Evolutionary conservation across 2,113 vertebrate species (phyloP), one percentile per base, ranked within the genome.

Genomic region (Aptenodytes patagonicus): DNA sequence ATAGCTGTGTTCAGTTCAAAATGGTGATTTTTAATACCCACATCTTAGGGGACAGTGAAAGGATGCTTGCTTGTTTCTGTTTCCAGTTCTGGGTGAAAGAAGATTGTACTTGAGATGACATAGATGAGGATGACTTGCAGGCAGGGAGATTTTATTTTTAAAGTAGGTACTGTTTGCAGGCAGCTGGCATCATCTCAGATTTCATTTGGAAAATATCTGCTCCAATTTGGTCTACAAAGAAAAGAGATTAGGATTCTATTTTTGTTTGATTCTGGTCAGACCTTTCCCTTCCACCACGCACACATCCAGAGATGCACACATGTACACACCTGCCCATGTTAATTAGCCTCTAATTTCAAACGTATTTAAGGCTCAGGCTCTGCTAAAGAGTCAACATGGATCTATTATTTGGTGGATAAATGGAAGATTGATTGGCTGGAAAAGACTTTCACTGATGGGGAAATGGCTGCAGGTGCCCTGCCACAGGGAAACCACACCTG

Each of bases 141-240:
- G 70, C 87, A 91, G 55, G 36, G n/a, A 93, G 60, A 83, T 93
- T 96, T 97, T 95, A 83, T 95, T 94, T 95, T 96, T 90, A 64
- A 95, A 94, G 47, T 29, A 76, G 83, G 77, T 88, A 87, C 84
- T 58, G 66, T 95, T 82, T 89, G 22, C 89, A 96, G 60, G 70
- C 94, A 97, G 89, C 91, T 95, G 89, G 89, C 81, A 93, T 85
- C 55, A 54, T 92, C 93, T 95, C 81, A 94, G 73, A 70, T 97
- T 96, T 95, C 89, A 91, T 94, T 95, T 97, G 87, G 95, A 93
- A 92, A 82, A 77, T 95, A 87, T 94, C 91, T 90, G 54, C 73
- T 97, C 40, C 89, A 87, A 87, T 94, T 89, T 96, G 66, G 38
- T 80, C 46, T 83, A 69, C 66, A 78, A 81, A 95, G 73, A 85